phyloP scores from a whole-genome alignment of 2,797 vertebrate genomes.

The Macropus fuliginosus region DNA sequence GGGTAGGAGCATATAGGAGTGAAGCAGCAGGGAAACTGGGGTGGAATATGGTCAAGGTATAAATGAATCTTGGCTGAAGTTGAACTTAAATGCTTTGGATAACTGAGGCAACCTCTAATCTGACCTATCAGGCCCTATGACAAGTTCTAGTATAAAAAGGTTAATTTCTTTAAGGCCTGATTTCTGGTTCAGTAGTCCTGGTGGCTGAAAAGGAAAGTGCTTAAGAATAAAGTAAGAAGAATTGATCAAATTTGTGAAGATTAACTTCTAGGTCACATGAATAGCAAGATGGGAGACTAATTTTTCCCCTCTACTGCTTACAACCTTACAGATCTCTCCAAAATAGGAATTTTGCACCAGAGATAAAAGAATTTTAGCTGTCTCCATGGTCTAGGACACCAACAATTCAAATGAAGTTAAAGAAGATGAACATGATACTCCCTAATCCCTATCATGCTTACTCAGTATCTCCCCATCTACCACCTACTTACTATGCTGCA shows the following conservation, averaged over 20 bases:
- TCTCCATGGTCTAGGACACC: neutral
- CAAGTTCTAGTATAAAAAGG: neutral
- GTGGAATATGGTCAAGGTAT: neutral
- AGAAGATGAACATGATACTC: too few species aligned
- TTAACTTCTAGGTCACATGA: neutral
- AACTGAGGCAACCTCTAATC: neutral
- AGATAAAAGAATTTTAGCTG: neutral
- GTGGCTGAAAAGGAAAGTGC: neutral
- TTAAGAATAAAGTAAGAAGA: neutral
- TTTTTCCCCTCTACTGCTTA: neutral
- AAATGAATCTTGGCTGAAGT: neutral
- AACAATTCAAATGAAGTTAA: neutral
- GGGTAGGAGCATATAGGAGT: neutral
- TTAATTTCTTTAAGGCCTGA: neutral
- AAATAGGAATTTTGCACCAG: neutral
- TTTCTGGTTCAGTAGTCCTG: neutral
- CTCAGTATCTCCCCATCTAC: too few species aligned
- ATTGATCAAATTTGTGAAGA: neutral
- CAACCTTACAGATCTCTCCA: neutral
- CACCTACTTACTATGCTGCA: too few species aligned
- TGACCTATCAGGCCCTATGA: neutral
- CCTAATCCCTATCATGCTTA: too few species aligned
- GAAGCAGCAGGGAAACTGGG: neutral
- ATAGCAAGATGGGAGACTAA: neutral
- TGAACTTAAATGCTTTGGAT: neutral